Evolutionary conservation across 1,140 invertebrate genomes (phyloP), one percentile per base, ranked within the genome.

Genomic region (Brachionus manjavacas): DNA sequence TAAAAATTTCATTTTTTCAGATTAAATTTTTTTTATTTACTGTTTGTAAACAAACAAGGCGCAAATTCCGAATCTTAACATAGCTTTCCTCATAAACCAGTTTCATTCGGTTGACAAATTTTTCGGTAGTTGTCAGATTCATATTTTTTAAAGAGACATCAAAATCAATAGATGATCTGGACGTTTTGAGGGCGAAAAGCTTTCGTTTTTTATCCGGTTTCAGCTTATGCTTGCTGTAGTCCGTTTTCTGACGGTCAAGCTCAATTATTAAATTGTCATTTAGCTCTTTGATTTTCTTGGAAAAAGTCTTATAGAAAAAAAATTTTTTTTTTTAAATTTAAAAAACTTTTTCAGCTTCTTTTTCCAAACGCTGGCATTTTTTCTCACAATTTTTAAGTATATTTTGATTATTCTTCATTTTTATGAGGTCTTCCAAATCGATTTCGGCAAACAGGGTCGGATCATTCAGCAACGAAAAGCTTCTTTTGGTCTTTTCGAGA

Each of bases 301-400:
- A 60, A 81, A 52, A 23, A 64, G 12, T 6, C 7, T 35, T 6
- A 35, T 35, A 35, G 43, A 81, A 81, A 23, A 20, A 60, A 41
- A 46, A 64, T 25, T 20, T 41, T 52, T 64, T 39, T 35, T 11
- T 25, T 20, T 9, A 4, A 9, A 12, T 28, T 16, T 28, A 1
- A 25, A 12, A 49, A 76, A 76, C 79, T 52, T 81, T 81, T 64
- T 81, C 64, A 14, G 79, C 12, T 20, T 81, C 79, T 81, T 68
- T 60, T 46, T 81, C 79, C 20, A 81, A 23, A 23, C 41, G 8
- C 4, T 81, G 8, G 20, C 31, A 43, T 81, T 81, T 81, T 81
- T 81, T 81, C 7, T 14, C 20, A 60, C 7, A 64, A 35, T 14
- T 43, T 81, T 68, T 41, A 7, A 81, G 6, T 41, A 46, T 41